Evolutionary conservation across 2,797 vertebrate genomes (phyloP), one percentile per base, ranked within the genome.

Genomic region (Chelmon rostratus): DNA sequence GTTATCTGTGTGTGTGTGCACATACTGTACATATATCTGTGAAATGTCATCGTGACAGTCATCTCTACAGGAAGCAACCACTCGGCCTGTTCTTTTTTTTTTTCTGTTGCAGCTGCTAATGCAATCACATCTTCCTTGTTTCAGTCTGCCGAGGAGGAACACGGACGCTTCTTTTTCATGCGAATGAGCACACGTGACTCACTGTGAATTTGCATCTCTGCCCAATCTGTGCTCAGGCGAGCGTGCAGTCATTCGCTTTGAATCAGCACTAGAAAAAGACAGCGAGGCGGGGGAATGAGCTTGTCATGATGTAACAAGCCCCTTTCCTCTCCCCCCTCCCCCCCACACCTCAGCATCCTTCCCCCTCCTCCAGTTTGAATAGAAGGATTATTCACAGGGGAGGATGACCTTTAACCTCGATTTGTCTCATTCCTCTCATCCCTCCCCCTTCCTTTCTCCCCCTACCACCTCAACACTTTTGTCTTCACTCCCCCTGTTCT

Each of bases 151-250:
- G 7, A 74, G 5, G 50, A 84, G 58, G 63, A 82, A 88, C 49
- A 57, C 54, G 85, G 80, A 80, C 52, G 52, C 83, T 74, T 71
- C 25, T 62, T 76, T 83, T 78, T 70, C 56, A 68, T 76, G 80
- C 25, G 65, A 82, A 47, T 28, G 64, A 77, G 71, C 67, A 5
- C 79, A 69, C 33, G 62, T 92, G 89, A 93, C 89, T 78, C 82
- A 16, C 46, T 37, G 76, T 73, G 76, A 85, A 91, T 93, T 92
- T 93, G 91, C 92, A 93, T 93, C 73, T 62, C 58, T 81, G 77
- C 59, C 57, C 79, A 82, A 83, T 90, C 79, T 85, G 79, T 84
- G 89, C 73, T 73, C 79, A 76, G 68, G 73, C 78, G 38, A 84
- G 88, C 70, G 16, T 74, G 86, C 81, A 54, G 44, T 72, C 82